Base-by-base conservation (phyloP, 1,140 invertebrate species). In the Drosophila parvula region DNA sequence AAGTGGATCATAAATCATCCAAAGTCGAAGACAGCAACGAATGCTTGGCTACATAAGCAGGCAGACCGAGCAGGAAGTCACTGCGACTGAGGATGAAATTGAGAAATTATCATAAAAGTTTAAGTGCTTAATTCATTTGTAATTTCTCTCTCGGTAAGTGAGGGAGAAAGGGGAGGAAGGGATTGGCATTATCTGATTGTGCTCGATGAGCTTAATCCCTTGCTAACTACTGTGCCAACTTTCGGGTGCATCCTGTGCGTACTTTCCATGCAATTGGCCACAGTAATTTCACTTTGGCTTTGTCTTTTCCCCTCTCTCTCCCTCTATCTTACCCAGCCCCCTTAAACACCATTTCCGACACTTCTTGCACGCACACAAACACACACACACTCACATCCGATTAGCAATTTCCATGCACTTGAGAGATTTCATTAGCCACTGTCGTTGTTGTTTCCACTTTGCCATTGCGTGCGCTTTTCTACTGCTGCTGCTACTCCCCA, bases 341-440 rank as follows among this genome's bases (percentile, higher is more conserved):
- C 14, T 28, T 2, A 30, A 45, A 47, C 32, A 30, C 36, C 45
- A 50, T 57, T 63, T 57, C 68, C 58, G 38, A 74, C 61, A 47
- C 77, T 41, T 41, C 8, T 59, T 55, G 28, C 44, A 28, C 51
- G 38, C 47, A 16, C 47, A 55, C 47, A 34, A 34, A 48, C 53
- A 45, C 81, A 85, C 44, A n/a, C 44, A 41, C 44, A 45, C 40
- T 43, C 63, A 55, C 82, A 85, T 85, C 82, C 83, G 82, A 85
- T 85, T 85, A 86, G 79, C 82, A 86, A 86, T 86, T 86, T 86
- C 73, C 79, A 83, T 83, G 84, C 83, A 86, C 83, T 86, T 77
- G 67, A 88, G 59, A 86, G 86, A 89, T 86, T 86, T 86, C 74
- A 79, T 78, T 75, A 77, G 51, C 65, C 51, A 63, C 58, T 80